A percentile compares a stretch with the other conserved stretches of the same genome.
Evolutionary conservation across 2,113 vertebrate species (phyloP).

Genomic region (Dasypus novemcinctus): DNA sequence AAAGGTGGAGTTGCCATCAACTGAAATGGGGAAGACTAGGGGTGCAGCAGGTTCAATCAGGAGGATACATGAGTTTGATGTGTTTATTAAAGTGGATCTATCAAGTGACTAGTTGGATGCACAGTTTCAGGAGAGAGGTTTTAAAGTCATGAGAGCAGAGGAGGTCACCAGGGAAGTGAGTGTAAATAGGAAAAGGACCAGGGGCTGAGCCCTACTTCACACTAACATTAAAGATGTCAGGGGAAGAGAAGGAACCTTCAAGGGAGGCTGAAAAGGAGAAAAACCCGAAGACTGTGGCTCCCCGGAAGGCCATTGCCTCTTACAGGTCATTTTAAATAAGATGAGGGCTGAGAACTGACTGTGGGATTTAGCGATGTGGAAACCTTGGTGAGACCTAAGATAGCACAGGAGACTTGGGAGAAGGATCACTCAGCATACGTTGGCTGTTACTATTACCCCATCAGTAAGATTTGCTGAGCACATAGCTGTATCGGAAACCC

Average conservation of each 20-base stretch:
- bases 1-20: not conserved
- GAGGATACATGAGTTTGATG: not conserved
- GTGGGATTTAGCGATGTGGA: not conserved
- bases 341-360: not conserved
- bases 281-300: not conserved
- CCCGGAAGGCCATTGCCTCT: not conserved
- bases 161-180: not conserved
- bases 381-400: not conserved
- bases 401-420: not conserved
- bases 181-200: not conserved
- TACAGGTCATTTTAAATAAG: not conserved
- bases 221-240: not conserved
- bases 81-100: not conserved
- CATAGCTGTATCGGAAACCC: accelerated
- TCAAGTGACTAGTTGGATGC: not conserved
- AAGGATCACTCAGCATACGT: not conserved
- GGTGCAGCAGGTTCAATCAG: not conserved
- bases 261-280: not conserved
- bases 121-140: not conserved
- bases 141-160: not conserved
- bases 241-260: not conserved
- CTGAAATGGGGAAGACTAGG: not conserved
- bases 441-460: not conserved
- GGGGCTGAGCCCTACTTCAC: not conserved
- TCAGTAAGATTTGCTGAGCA: not conserved